Conservation (phyloP, 2,888 invertebrate species). For the Orchesella flavescens region DNA sequence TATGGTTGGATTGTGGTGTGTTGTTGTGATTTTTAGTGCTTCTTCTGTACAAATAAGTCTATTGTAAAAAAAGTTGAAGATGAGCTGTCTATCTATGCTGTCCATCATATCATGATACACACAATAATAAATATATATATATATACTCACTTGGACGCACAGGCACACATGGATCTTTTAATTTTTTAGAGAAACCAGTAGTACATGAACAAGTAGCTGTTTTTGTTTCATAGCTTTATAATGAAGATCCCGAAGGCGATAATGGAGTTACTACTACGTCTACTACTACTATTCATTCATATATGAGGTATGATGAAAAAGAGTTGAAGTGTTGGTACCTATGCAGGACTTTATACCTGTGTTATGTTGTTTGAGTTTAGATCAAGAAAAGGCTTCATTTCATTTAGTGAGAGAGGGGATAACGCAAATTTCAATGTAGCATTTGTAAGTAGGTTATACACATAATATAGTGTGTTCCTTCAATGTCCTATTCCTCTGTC, state of each 20-base stretch:
- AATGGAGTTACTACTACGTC: conserved; percentile 28
- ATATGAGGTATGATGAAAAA: not conserved
- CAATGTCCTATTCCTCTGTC: too few species aligned
- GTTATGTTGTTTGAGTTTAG: conserved; percentile 2
- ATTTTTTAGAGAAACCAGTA: conserved; percentile 30
- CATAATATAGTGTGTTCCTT: too few species aligned
- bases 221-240: conserved; percentile 12
- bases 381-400: conserved; percentile 14
- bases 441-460: too few species aligned
- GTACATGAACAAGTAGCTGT: conserved; percentile 12
- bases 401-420: conserved; percentile 15
- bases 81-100: too few species aligned
- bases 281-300: too few species aligned
- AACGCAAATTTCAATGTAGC: not conserved
- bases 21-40: too few species aligned
- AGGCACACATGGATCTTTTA: conserved; percentile 11
- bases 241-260: conserved; percentile 36
- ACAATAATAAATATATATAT: too few species aligned
- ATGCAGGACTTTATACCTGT: conserved; percentile 23
- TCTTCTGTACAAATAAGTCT: too few species aligned
- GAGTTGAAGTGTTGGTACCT: conserved; percentile 20
- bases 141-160: too few species aligned
- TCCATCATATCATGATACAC: too few species aligned
- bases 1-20: too few species aligned
- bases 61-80: too few species aligned